A percentile compares a stretch with the other conserved stretches of the same genome.
phyloP scores from a whole-genome alignment of 2,797 vertebrate species.

The Hemibagrus guttatus region DNA sequence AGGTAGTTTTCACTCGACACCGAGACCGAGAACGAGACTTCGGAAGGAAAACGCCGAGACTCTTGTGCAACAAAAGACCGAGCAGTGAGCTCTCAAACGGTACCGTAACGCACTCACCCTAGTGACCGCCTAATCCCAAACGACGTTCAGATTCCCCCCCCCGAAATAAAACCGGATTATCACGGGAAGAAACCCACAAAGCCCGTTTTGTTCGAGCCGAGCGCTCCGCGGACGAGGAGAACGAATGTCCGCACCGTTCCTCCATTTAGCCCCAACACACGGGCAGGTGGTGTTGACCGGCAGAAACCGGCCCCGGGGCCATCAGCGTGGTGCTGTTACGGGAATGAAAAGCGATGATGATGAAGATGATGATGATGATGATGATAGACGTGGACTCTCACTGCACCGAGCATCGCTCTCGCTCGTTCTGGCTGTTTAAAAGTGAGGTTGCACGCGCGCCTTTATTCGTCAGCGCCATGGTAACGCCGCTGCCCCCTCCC shows the following conservation, averaged over 20 bases:
- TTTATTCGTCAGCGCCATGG: constrained; percentile 65
- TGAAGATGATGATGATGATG: no score
- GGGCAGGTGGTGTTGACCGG: constrained; percentile 60
- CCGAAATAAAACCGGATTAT: constrained; percentile 64
- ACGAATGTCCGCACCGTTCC: constrained; percentile 46
- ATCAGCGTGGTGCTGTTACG: background rate
- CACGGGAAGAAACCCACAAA: constrained; percentile 42
- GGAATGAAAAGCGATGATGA: background rate
- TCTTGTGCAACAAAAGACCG: constrained; percentile 65
- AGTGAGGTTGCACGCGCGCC: constrained; percentile 49
- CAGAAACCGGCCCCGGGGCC: background rate
- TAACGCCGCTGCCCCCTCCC: constrained; percentile 59
- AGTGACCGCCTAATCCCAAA: constrained; percentile 67
- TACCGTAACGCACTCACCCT: constrained; percentile 65
- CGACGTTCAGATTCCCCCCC: constrained; percentile 60
- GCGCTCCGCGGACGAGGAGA: constrained; percentile 45
- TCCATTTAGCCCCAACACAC: constrained; percentile 35
- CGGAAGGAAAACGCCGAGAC: background rate
- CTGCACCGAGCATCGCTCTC: background rate
- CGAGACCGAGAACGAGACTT: constrained; percentile 44
- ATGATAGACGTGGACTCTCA: background rate
- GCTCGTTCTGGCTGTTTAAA: constrained; percentile 31
- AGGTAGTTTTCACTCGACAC: constrained; percentile 45
- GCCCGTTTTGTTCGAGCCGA: constrained; percentile 39
- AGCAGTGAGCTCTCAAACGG: constrained; percentile 61